A percentile compares a stretch with the other conserved stretches of the same genome.
These are phyloP conservation scores for Morelia viridis DNA, from an alignment of 2,797 vertebrate species.

Conservation along the genomic window DNA sequence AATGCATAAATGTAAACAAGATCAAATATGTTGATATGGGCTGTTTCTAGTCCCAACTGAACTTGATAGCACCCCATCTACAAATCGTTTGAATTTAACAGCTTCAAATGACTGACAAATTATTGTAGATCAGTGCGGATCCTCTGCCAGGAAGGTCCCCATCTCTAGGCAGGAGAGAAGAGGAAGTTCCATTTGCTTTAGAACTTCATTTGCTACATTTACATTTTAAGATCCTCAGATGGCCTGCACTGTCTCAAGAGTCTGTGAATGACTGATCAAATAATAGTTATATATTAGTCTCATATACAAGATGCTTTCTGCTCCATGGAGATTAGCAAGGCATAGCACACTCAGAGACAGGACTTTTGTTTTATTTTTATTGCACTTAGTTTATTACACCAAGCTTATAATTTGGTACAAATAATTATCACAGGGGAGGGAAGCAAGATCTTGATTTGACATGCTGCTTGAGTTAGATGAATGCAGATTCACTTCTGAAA, in stretches of 20 bases:
- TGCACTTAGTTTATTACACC: neutral
- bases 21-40: neutral
- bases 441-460: neutral
- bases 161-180: neutral
- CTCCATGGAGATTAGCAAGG: neutral
- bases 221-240: neutral
- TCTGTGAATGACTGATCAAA: neutral
- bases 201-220: neutral
- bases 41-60: neutral
- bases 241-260: neutral
- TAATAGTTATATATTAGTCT: neutral
- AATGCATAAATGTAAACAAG: neutral
- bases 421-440: neutral
- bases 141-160: neutral
- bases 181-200: neutral
- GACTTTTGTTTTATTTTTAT: neutral
- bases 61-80: neutral
- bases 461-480: neutral
- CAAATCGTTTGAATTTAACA: neutral
- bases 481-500: slow-evolving; percentile 21
- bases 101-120: neutral
- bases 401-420: neutral
- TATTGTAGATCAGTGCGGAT: neutral
- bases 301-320: neutral
- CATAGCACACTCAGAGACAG: neutral